phyloP scores from a whole-genome alignment of 2,113 vertebrate species.

The Bos indicus region DNA sequence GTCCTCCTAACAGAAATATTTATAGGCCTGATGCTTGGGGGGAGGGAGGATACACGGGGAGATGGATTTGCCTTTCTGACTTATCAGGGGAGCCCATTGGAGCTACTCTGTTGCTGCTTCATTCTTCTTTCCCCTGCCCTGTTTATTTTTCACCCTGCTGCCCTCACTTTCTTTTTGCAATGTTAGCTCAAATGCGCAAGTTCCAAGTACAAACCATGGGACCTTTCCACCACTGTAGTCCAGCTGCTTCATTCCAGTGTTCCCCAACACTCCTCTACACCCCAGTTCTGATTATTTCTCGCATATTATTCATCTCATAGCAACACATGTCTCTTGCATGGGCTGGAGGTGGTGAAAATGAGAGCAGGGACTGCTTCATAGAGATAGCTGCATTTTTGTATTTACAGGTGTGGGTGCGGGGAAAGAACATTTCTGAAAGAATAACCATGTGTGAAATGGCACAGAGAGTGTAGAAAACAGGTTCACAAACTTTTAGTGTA shows the following conservation, averaged over 20 bases:
- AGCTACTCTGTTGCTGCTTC: neutral
- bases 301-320: neutral
- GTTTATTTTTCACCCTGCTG: neutral
- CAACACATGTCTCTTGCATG: neutral
- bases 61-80: neutral
- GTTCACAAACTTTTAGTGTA: neutral
- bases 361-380: neutral
- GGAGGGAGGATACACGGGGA: neutral
- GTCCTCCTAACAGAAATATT: neutral
- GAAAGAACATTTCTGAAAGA: neutral
- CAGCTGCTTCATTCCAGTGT: neutral
- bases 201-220: neutral
- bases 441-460: neutral
- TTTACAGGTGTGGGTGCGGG: neutral
- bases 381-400: neutral
- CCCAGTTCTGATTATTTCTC: neutral
- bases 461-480: neutral
- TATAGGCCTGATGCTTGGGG: neutral
- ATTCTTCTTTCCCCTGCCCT: neutral
- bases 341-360: neutral
- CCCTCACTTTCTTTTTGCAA: neutral
- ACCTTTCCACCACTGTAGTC: neutral
- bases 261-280: neutral
- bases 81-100: neutral
- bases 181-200: neutral